Base-by-base conservation (phyloP, 2,113 vertebrate species). In the Phocoena sinus region DNA sequence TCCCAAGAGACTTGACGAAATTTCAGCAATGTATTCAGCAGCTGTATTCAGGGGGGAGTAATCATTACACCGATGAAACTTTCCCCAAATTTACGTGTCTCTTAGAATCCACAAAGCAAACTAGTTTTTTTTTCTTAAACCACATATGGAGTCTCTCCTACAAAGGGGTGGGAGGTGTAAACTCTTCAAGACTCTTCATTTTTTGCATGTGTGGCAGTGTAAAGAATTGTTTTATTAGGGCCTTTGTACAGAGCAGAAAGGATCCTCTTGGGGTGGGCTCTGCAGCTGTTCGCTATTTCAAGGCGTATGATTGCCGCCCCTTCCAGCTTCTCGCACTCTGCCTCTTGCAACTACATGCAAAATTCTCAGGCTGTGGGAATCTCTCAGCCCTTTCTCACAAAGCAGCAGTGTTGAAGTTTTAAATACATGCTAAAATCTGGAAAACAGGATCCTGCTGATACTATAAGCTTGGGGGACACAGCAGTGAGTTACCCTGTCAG, bases 91-190 rank as follows among this genome's bases (percentile, higher is more conserved):
- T 86, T 94, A 63, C 36, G 8, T n/a, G 14, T 91, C 92, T 41
- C 1, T 86, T 92, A 96, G 90, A 86, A 96, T 91, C 92, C 77
- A 96, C 68, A 90, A 76, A 80, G 90, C 74, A 73, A 81, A 84
- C 6, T 93, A 65, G 13, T 92, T 62, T 26, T 33, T 11, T 67
- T 80, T 86, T 92, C 70, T 82, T 44, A 3, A 91, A 38, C 47
- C 74, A 60, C 67, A 50, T 53, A 50, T 6, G 58, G 82, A 74
- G 44, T 91, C 21, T 83, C 58, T 92, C 65, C 67, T 89, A 13
- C 56, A 56, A 90, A 47, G 21, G 21, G 25, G 8, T 17, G 6
- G 26, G 36, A 28, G 25, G 53, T 93, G 25, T 73, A 93, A 92
- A 76, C 67, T 36, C 94, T 67, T 33, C 36, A n/a, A 0, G 58